Evolutionary conservation across 35 echinoderm and acorn worm species (phyloP), one percentile per base, ranked within the genome.

Genomic region (Patiria miniata): DNA sequence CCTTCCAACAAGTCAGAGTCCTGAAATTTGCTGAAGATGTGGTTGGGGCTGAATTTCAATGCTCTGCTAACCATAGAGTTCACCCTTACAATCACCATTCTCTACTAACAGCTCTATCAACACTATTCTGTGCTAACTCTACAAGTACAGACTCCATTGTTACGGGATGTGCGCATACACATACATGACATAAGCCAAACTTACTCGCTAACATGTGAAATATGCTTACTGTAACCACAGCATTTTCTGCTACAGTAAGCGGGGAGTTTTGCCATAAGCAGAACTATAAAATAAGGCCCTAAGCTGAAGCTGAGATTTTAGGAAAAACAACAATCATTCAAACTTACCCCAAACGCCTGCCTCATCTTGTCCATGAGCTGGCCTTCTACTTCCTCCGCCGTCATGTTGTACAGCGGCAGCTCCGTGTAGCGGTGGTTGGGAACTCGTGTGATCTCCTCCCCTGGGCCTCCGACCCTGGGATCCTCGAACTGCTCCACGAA

Each of bases 401-500:
- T 91, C 96, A 99, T 94, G 33, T 61, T 77, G 33, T 95, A 77
- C 26, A 82, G 78, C 17, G 89, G 86, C 12, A 95, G 79, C 7
- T 87, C 78, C 39, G 79, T 94, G 58, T 81, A 94, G 77, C 93
- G 87, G 50, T 99, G 96, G 40, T 99, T 99, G 1, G 96, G 90
- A 3, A 82, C 56, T 8, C 90, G 52, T 22, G 82, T 56, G 39
- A 99, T 84, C 40, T 99, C 92, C 21, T 89, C 82, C 1, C 96
- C 96, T 2, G 96, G 96, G 22, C 96, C 96, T 33, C 79, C 60
- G 4, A 52, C 73, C 38, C 96, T 69, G 5, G 79, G 89, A 47
- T 99, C 96, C 38, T 99, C 96, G 87, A 98, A 99, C 7, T 77
- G 59, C 56, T 91, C 82, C 10, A 99, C 87, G 40, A 99, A 99